Conservation (phyloP, 2,113 vertebrate species). For the Bos taurus region ARS-UCD2.0 NC_037339.1:1655001-1655500, state of each 20-base stretch:
- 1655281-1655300: not conserved
- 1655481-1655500: not conserved
- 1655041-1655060: not conserved
- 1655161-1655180: not conserved
- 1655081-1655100: not conserved
- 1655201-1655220: not conserved
- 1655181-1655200: not conserved
- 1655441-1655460: not conserved
- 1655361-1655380: not conserved
- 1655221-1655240: not conserved
- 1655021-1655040: not conserved
- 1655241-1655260: not conserved
- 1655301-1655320: not conserved
- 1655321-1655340: not conserved
- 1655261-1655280: not conserved
- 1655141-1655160: not conserved
- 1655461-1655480: not conserved
- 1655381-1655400: not conserved
- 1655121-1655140: not conserved
- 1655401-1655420: not conserved
- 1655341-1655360: not conserved
- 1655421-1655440: not conserved
- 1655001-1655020: not conserved
- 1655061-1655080: not conserved
- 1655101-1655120: not conserved